These are phyloP conservation scores for Acanthurus tractus DNA, from an alignment of 2,797 vertebrate species.

Conservation along the genomic window DNA sequence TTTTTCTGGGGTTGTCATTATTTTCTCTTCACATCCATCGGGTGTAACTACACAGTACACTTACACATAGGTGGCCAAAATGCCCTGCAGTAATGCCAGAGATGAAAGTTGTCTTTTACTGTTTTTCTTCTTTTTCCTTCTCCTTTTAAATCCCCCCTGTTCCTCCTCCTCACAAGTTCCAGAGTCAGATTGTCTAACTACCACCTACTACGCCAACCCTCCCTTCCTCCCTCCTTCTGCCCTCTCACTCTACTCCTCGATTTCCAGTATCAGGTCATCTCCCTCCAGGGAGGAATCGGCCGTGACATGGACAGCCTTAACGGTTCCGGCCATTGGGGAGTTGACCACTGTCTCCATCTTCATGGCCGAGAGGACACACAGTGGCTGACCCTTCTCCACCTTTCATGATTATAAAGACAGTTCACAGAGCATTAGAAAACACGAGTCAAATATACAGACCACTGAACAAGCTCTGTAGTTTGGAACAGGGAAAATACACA, in stretches of 20 bases:
- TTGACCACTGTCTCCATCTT: conserved; percentile 98
- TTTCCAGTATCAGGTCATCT: conserved; percentile 94
- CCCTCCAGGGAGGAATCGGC: conserved; percentile 90
- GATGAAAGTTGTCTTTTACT: conserved; percentile 7
- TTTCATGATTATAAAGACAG: conserved; percentile 24
- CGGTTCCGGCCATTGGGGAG: conserved; percentile 88
- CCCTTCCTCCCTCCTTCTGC: not conserved
- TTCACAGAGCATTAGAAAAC: conserved; percentile 38
- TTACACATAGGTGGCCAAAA: conserved; percentile 33
- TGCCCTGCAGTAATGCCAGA: conserved; percentile 7
- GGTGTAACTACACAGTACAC: conserved; percentile 16
- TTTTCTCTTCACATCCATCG: conserved; percentile 16
- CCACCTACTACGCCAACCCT: not conserved
- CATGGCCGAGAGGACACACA: conserved; percentile 97
- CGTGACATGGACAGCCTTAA: conserved; percentile 87
- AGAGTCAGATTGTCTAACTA: conserved; percentile 49
- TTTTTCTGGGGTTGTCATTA: not conserved
- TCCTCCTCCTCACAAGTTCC: conserved; percentile 31
- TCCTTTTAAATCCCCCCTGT: not conserved
- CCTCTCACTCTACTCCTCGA: conserved; percentile 77
- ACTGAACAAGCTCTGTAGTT: conserved; percentile 3
- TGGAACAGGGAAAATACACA: not conserved
- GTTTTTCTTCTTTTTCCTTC: not conserved
- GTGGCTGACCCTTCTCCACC: conserved; percentile 92
- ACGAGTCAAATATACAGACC: not conserved